These are phyloP conservation scores for Chalcosyrphus nemorum DNA, from an alignment of 2,888 invertebrate genomes.

Conservation along the genomic window DNA sequence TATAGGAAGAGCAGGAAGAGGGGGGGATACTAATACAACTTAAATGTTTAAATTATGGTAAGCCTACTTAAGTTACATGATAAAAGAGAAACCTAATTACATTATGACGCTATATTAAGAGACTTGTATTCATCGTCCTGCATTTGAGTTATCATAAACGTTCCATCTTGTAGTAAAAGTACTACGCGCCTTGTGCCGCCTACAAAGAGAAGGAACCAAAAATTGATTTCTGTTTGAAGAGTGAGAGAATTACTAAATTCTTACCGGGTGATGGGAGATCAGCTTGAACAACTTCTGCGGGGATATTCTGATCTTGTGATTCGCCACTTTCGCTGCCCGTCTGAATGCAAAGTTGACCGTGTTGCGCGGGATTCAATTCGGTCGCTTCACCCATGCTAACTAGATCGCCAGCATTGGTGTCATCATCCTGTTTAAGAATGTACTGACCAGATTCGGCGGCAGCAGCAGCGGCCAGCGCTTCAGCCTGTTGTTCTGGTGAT, in stretches of 20 bases:
- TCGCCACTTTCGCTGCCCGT: constrained; percentile 78
- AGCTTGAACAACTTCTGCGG: constrained; percentile 92
- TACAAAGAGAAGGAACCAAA: constrained; percentile 77
- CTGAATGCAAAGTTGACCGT: constrained; percentile 76
- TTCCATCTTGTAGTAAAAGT: constrained; percentile 91
- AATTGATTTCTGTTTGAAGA: neutral
- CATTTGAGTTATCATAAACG: constrained; percentile 93
- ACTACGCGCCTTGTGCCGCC: constrained; percentile 93
- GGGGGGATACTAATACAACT: constrained; percentile 54
- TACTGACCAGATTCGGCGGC: constrained; percentile 78
- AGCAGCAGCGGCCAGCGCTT: constrained; percentile 76
- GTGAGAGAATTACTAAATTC: constrained; percentile 17
- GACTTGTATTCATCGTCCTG: constrained; percentile 90
- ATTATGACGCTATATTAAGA: constrained; percentile 81
- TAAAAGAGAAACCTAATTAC: constrained; percentile 68
- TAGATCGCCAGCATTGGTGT: constrained; percentile 74
- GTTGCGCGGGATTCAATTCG: constrained; percentile 75
- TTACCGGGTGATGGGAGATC: constrained; percentile 92
- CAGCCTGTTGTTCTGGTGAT: constrained; percentile 78
- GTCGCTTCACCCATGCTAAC: constrained; percentile 78
- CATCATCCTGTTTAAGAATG: constrained; percentile 79
- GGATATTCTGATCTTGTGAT: constrained; percentile 88
- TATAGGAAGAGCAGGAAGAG: constrained; percentile 45
- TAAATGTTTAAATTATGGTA: constrained; percentile 63
- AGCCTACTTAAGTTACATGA: constrained; percentile 73